phyloP scores from a whole-genome alignment of 2,113 vertebrate species.

The Gorilla gorilla region DNA sequence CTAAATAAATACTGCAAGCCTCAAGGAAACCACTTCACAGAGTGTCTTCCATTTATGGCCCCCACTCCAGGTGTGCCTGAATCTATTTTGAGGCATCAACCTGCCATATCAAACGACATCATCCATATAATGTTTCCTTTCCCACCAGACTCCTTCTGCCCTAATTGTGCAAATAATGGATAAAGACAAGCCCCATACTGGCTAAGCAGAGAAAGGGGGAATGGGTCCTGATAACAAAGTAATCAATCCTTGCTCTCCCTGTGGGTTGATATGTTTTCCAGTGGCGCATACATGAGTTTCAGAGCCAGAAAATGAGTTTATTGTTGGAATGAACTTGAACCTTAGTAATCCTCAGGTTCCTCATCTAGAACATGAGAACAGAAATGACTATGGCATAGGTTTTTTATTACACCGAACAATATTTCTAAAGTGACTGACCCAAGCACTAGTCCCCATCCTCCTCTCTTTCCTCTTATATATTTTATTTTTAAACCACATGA shows the following conservation, averaged over 20 bases:
- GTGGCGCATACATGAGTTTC: neutral
- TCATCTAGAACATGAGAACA: neutral
- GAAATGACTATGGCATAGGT: neutral
- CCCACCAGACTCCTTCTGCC: neutral
- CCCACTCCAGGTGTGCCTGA: neutral
- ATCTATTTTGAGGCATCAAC: constrained; percentile 26
- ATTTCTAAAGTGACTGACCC: neutral
- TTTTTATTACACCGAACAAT: neutral
- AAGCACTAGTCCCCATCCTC: neutral
- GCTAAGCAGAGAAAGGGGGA: neutral
- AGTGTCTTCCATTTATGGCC: neutral
- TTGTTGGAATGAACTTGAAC: neutral
- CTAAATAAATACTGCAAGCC: constrained; percentile 48
- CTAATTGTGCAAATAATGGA: constrained; percentile 42
- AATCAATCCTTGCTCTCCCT: neutral
- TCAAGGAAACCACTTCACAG: neutral
- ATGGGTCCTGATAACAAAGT: neutral
- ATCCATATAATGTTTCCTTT: neutral
- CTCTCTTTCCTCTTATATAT: neutral
- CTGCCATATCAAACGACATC: neutral
- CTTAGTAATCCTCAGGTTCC: neutral
- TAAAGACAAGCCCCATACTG: neutral
- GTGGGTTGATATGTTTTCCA: neutral
- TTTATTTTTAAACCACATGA: constrained; percentile 35
- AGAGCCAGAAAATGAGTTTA: neutral